Conservation (phyloP, 1,140 invertebrate genomes). For the Proctacanthus coquilletti region DNA sequence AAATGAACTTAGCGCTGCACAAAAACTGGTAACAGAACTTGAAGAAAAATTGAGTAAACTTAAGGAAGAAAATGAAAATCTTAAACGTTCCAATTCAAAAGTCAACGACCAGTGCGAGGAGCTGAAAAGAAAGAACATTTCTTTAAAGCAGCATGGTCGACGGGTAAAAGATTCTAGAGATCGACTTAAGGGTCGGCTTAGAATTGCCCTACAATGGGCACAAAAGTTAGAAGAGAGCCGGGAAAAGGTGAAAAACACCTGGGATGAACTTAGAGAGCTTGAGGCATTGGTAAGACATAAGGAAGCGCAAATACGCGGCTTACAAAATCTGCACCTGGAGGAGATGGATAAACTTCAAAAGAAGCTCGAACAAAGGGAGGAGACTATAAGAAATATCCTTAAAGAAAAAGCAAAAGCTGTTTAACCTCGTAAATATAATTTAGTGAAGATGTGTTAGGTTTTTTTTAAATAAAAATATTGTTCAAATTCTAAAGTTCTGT, state of each 20-base stretch:
- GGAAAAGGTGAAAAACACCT: constrained; percentile 19
- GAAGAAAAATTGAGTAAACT: constrained; percentile 16
- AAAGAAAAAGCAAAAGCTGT: background rate
- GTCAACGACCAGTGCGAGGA: constrained; percentile 5
- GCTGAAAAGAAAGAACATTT: constrained; percentile 7
- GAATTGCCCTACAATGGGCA: constrained; percentile 25
- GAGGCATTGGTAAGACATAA: constrained; percentile 26
- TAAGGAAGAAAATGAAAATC: constrained; percentile 30
- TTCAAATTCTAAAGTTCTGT: no score
- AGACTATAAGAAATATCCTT: constrained; percentile 15
- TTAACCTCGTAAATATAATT: no score
- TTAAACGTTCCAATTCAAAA: constrained; percentile 13
- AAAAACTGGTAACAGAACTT: no score
- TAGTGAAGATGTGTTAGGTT: no score
- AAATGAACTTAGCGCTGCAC: constrained; percentile 30
- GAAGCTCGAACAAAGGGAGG: constrained; percentile 25
- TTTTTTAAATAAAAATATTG: no score
- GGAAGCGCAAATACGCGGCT: constrained; percentile 23
- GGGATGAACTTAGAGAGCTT: constrained; percentile 21
- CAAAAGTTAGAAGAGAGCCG: constrained; percentile 22
- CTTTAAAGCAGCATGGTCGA: constrained; percentile 13
- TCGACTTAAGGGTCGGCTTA: constrained; percentile 18
- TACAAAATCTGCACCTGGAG: constrained; percentile 18
- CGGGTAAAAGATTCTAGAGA: constrained; percentile 22
- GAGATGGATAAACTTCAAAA: constrained; percentile 22